Evolutionary conservation across 1,140 invertebrate species (phyloP).

Genomic region (Pseudomyrmex gracilis): DNA sequence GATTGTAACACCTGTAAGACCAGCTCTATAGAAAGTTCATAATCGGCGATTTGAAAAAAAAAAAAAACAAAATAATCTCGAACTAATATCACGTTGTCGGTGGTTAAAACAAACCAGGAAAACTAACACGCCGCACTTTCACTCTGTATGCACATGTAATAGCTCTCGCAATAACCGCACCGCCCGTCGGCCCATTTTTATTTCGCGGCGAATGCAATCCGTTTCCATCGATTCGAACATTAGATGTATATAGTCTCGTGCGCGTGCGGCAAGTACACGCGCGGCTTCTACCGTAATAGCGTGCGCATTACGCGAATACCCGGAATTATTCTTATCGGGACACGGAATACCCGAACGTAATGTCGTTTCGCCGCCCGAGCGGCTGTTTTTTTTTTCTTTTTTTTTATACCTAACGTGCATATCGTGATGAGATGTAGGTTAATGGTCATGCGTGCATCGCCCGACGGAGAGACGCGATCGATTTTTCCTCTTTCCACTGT

Average conservation of each 20-base stretch:
- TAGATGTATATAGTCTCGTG: background rate
- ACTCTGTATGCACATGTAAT: background rate
- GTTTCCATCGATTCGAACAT: constrained; percentile 33
- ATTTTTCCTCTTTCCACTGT: constrained; percentile 40
- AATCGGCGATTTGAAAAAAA: too few species aligned
- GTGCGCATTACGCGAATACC: constrained; percentile 36
- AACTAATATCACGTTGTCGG: background rate
- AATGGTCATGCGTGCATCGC: constrained; percentile 64
- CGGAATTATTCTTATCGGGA: constrained; percentile 60
- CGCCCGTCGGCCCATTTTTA: constrained; percentile 17
- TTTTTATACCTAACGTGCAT: constrained; percentile 55
- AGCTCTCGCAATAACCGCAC: background rate
- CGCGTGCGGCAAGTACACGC: background rate
- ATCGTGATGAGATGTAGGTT: constrained; percentile 65
- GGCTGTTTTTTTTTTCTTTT: background rate
- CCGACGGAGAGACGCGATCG: constrained; percentile 48
- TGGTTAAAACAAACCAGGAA: background rate
- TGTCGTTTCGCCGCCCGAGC: constrained; percentile 38
- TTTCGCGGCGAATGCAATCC: constrained; percentile 23
- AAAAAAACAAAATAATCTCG: background rate
- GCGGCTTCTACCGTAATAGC: constrained; percentile 32
- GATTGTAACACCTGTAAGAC: too few species aligned
- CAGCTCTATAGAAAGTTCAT: too few species aligned
- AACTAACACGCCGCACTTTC: constrained; percentile 28
- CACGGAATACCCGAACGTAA: constrained; percentile 71